Percentiles rank a stretch among this genome's conserved stretches.
These are phyloP conservation scores for Bruchidius siliquastri DNA, from an alignment of 2,888 invertebrate genomes.

Conservation along the genomic window DNA sequence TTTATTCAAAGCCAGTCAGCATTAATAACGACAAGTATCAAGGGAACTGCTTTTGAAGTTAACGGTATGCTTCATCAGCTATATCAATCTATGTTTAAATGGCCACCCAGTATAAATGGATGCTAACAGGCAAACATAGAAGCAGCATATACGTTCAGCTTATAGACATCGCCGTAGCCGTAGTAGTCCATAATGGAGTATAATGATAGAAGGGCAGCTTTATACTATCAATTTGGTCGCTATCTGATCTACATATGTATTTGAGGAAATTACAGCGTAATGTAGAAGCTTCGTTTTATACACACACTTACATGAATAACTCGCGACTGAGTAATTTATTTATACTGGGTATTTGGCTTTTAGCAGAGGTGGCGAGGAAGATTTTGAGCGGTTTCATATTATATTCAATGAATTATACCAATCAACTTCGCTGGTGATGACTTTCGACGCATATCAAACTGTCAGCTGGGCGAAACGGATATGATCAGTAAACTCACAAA, in stretches of 20 bases:
- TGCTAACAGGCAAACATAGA: slow-evolving; percentile 15
- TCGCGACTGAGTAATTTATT: slow-evolving; percentile 17
- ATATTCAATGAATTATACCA: too few species aligned
- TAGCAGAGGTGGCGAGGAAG: neutral
- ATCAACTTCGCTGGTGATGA: too few species aligned
- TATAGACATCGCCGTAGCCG: neutral
- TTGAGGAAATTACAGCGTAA: slow-evolving; percentile 31
- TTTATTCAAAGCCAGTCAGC: too few species aligned
- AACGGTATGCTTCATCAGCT: too few species aligned
- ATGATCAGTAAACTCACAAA: too few species aligned
- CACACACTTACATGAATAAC: slow-evolving; percentile 12
- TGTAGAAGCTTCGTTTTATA: slow-evolving; percentile 22
- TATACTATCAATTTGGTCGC: slow-evolving; percentile 29
- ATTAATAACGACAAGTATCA: too few species aligned
- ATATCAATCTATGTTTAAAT: neutral
- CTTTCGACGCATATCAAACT: too few species aligned
- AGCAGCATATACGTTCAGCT: slow-evolving; percentile 6
- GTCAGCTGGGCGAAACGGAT: too few species aligned
- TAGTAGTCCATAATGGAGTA: slow-evolving; percentile 14
- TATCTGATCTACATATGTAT: slow-evolving; percentile 34
- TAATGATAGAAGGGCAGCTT: slow-evolving; percentile 27
- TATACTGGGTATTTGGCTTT: slow-evolving; percentile 4
- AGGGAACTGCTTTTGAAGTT: too few species aligned
- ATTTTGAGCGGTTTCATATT: neutral
- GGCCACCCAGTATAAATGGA: slow-evolving; percentile 1